These are phyloP conservation scores for Hippocampus abdominalis DNA, from an alignment of 2,113 vertebrate species.

Conservation along the genomic window DNA sequence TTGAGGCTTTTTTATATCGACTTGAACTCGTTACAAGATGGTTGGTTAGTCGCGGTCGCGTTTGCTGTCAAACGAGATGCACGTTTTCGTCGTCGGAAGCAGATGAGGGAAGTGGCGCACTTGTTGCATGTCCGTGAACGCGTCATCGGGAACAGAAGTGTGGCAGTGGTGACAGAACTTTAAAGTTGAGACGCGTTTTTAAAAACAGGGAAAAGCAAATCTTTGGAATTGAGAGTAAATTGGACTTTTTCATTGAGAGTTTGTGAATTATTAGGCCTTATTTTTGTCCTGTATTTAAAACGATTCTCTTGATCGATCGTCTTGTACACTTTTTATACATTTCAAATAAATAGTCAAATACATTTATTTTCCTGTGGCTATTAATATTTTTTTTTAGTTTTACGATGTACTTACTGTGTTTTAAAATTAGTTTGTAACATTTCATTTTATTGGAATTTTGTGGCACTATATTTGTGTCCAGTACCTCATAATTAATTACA, in stretches of 20 bases:
- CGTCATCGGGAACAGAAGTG: neutral
- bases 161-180: neutral
- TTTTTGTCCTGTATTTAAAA: neutral
- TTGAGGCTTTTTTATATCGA: neutral
- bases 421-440: too few species aligned
- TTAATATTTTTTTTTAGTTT: too few species aligned
- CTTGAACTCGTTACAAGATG: neutral
- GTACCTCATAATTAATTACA: too few species aligned
- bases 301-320: too few species aligned
- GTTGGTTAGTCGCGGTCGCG: neutral
- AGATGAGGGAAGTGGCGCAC: conserved; percentile 3
- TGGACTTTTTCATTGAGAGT: neutral
- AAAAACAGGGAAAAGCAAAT: neutral
- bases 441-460: too few species aligned
- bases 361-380: too few species aligned
- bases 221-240: neutral
- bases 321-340: too few species aligned
- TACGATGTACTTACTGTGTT: too few species aligned
- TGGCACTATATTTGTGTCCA: too few species aligned
- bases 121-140: conserved; percentile 34
- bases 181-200: neutral
- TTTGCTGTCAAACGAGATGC: neutral
- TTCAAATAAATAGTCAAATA: too few species aligned
- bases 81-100: neutral
- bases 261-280: neutral